phyloP scores from a whole-genome alignment of 2,888 invertebrate species.

The Cephus pulcher region DNA sequence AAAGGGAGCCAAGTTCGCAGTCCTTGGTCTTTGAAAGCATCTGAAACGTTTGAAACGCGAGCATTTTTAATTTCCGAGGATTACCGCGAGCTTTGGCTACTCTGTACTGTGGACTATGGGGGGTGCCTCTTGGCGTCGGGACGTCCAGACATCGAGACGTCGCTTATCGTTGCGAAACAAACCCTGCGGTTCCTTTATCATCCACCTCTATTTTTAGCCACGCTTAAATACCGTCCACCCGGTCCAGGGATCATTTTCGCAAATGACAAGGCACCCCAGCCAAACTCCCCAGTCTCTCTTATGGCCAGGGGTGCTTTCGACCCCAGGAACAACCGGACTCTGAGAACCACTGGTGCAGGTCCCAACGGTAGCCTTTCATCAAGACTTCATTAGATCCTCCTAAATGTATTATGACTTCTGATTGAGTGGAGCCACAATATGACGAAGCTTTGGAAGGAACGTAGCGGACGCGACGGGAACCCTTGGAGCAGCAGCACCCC shows the following conservation, averaged over 20 bases:
- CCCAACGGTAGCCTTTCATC: constrained; percentile 62
- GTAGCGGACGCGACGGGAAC: not conserved
- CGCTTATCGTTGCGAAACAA: not conserved
- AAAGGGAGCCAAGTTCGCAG: constrained; percentile 33
- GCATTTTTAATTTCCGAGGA: constrained; percentile 64
- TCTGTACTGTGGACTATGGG: too few species aligned
- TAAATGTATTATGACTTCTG: constrained; percentile 68
- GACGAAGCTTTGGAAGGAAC: constrained; percentile 18
- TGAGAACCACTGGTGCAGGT: constrained; percentile 45
- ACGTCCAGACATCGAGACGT: constrained; percentile 9
- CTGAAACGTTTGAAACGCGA: constrained; percentile 35
- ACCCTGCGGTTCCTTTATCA: too few species aligned
- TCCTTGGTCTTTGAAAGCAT: constrained; percentile 34
- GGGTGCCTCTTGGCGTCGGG: constrained; percentile 13
- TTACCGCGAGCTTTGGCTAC: constrained; percentile 37
- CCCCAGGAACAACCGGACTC: too few species aligned
- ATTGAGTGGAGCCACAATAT: constrained; percentile 62
- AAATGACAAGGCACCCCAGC: not conserved
- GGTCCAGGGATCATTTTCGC: too few species aligned
- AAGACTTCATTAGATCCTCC: constrained; percentile 65
- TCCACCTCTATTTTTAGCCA: too few species aligned
- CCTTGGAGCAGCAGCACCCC: constrained; percentile 26
- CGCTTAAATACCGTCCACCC: too few species aligned
- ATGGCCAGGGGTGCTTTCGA: not conserved
- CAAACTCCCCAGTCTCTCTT: too few species aligned